Base-by-base conservation (phyloP, 2,888 invertebrate species). In the Altica lythri region DNA sequence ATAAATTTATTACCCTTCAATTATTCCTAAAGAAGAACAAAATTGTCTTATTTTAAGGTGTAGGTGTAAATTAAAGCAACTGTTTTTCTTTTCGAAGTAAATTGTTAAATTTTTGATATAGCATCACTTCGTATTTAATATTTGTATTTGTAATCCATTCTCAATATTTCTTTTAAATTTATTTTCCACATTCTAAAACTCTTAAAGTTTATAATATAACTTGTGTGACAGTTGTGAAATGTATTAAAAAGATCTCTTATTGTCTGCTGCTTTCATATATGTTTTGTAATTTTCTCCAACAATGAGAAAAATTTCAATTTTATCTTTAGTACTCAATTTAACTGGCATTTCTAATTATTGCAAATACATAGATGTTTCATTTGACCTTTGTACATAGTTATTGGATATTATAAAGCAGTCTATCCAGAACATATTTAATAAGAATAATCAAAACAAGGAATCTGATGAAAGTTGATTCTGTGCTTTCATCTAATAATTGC, bases 1-100 rank as follows among this genome's bases (percentile, higher is more conserved):
- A 10, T 30, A 30, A 30, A 30, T 25, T 14, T 25, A 14, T 40
- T 40, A 13, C 13, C 40, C 25, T 40, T 9, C 25, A 40, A 40
- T 30, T 43, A 5, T 22, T 5, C 4, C 4, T 8, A 22, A 22
- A 8, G 8, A 4, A 22, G 22, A 22, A 4, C 25, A 42, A 42
- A 4, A 38, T 38, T 19, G 18, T 6, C 19, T 38, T 18, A n/a
- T 38, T 38, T 38, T 19, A 38, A 19, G 5, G 38, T 38, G 12
- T 38, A 19, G 6, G 38, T 30, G 8, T 12, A 30, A 12, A 30
- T 30, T 12, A 2, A 12, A 12, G 30, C 30, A 30, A 30, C 13
- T 10, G 13, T 12, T 12, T 30, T 12, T 30, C 3, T 30, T 30
- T 10, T 12, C n/a, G 4, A 5, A 29, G 9, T 9, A 9, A 30